phyloP scores from a whole-genome alignment of 2,888 invertebrate genomes.

The Chymomyza procnemis region DNA sequence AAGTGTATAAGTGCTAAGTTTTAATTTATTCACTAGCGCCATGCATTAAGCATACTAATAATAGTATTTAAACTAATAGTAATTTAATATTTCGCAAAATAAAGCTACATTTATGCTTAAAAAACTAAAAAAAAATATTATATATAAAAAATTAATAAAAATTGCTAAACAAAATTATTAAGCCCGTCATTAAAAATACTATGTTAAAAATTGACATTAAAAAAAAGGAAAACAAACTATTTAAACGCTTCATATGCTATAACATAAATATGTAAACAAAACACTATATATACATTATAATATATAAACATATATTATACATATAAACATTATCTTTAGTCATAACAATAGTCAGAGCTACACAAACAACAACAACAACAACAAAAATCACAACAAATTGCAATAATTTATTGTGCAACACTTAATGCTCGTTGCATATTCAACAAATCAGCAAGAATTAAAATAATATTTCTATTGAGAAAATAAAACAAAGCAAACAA shows the following conservation, averaged over 20 bases:
- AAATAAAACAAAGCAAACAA: slow-evolving; percentile 26
- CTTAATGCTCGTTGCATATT: slow-evolving; percentile 52
- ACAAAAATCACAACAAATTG: slow-evolving; percentile 21
- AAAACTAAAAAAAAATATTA: slow-evolving; percentile 35
- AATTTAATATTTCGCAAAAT: slow-evolving; percentile 51
- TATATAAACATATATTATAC: slow-evolving; percentile 22
- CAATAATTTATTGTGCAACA: slow-evolving; percentile 42
- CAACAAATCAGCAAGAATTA: slow-evolving; percentile 37
- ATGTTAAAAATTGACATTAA: slow-evolving; percentile 43
- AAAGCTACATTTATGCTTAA: slow-evolving; percentile 1
- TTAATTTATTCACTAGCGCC: slow-evolving; percentile 64
- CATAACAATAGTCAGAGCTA: slow-evolving; percentile 61
- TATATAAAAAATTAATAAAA: slow-evolving; percentile 31
- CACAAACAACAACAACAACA: not conserved
- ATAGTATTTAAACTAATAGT: slow-evolving; percentile 40
- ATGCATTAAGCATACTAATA: slow-evolving; percentile 48
- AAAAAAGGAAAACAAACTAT: slow-evolving; percentile 40
- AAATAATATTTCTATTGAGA: slow-evolving; percentile 37
- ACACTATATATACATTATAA: slow-evolving; percentile 34
- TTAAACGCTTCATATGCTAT: slow-evolving; percentile 69
- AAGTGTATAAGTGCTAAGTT: slow-evolving; percentile 34
- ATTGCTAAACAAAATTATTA: slow-evolving; percentile 28
- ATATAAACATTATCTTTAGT: slow-evolving; percentile 58
- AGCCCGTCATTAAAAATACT: slow-evolving; percentile 46
- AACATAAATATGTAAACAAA: slow-evolving; percentile 47